These are phyloP conservation scores for Picus viridis DNA, from an alignment of 2,797 vertebrate species.

Conservation along the genomic window DNA sequence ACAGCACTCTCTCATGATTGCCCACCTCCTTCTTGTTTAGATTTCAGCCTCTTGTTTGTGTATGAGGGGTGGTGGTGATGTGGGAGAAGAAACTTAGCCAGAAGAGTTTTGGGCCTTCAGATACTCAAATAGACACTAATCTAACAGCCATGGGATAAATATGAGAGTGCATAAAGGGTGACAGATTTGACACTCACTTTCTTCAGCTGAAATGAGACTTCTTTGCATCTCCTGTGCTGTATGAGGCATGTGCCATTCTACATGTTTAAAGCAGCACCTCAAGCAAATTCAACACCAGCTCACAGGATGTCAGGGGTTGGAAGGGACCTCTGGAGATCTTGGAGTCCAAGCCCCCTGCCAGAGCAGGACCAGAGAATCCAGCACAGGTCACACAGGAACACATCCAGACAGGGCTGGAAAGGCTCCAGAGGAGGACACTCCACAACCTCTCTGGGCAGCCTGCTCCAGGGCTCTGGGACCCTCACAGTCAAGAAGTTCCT, in stretches of 20 bases:
- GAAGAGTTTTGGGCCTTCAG: neutral
- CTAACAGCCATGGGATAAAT: neutral
- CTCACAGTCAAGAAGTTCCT: too few relatives aligned
- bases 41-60: neutral
- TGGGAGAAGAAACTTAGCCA: neutral
- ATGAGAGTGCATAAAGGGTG: neutral
- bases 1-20: neutral
- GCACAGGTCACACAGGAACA: too few relatives aligned
- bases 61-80: too few relatives aligned
- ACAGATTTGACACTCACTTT: neutral
- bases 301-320: too few relatives aligned
- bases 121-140: neutral
- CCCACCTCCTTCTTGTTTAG: neutral
- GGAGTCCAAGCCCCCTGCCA: too few relatives aligned
- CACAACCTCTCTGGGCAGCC: too few relatives aligned
- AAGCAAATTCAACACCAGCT: neutral
- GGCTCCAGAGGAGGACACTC: too few relatives aligned
- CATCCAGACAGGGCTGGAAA: too few relatives aligned
- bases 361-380: too few relatives aligned
- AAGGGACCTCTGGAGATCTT: too few relatives aligned
- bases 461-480: too few relatives aligned
- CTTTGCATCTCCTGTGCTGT: neutral
- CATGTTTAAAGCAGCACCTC: neutral
- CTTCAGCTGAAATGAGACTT: neutral
- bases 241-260: neutral